Conservation (phyloP, 2,113 vertebrate genomes). For the Oncorhynchus masou region DNA sequence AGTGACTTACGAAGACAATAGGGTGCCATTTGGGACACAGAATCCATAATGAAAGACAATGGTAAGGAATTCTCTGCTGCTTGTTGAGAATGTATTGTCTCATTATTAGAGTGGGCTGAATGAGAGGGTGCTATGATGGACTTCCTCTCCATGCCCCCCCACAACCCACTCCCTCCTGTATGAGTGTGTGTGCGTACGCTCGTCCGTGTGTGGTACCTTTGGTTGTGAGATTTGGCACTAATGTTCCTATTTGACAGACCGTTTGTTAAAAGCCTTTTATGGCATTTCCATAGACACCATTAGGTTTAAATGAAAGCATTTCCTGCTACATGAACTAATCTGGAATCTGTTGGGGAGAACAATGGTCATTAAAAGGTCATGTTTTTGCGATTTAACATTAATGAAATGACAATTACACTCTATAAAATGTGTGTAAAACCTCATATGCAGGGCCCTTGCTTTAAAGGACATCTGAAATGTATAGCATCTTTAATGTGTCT, state of each 20-base stretch:
- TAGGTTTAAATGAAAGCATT: slow-evolving; percentile 1
- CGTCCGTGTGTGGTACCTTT: not conserved
- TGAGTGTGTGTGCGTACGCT: slow-evolving; percentile 21
- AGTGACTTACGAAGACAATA: too few species aligned
- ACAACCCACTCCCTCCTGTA: not conserved
- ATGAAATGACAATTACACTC: slow-evolving; percentile 19
- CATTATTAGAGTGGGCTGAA: slow-evolving; percentile 38
- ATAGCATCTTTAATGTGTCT: slow-evolving; percentile 14
- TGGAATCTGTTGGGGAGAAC: not conserved
- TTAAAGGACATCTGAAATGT: not conserved
- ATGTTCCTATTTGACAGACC: slow-evolving; percentile 34
- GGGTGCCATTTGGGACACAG: too few species aligned
- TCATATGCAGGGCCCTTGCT: slow-evolving; percentile 1
- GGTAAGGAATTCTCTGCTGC: slow-evolving; percentile 41
- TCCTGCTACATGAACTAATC: slow-evolving; percentile 5
- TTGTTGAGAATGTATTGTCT: slow-evolving; percentile 46
- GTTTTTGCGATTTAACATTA: not conserved
- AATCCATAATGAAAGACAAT: slow-evolving; percentile 48
- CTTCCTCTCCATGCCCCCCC: not conserved
- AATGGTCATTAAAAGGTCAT: not conserved
- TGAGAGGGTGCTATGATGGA: slow-evolving; percentile 20
- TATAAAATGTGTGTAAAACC: slow-evolving; percentile 13
- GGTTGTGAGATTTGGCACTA: slow-evolving; percentile 56
- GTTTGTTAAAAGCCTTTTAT: slow-evolving; percentile 40
- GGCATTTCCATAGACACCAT: slow-evolving; percentile 22